Evolutionary conservation across 1,140 invertebrate genomes (phyloP), one percentile per base, ranked within the genome.

Genomic region (Tribolium madens): DNA sequence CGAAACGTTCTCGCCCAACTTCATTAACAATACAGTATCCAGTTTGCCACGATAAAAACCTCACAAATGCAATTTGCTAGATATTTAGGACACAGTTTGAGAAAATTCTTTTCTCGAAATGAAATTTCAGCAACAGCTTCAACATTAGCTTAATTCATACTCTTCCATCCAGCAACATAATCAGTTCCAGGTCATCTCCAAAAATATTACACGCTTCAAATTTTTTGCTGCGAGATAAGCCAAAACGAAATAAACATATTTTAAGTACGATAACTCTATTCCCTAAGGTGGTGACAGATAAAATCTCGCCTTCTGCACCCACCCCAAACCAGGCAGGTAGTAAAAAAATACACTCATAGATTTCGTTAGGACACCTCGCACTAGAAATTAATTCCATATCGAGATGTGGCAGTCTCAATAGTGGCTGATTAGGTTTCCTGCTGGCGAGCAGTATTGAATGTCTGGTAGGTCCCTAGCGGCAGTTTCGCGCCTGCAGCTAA

Each of bases 1-100:
- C 12, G 57, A 64, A 47, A 72, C 70, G 57, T 73, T 70, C 69
- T 21, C 48, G 46, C 69, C 69, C 42, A 72, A 73, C 48, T 73
- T 77, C 76, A 77, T 77, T 77, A 77, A 77, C 76, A 77, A 73
- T 77, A 77, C 76, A 76, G 68, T 73, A 77, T 36, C 60, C 76
- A 73, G 76, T 77, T 76, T 52, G 74, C 68, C 68, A 64, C 69
- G 76, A 77, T 77, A 77, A 72, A 73, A 77, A 73, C 52, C 69
- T 26, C 52, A 64, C 69, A 72, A 77, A 77, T 77, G 36, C 21
- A 77, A 73, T 77, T 77, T 73, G 69, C 52, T 77, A 17, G 50
- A 46, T 46, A 75, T 70, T 57, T 72, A 36, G 53, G 14, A 31
- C 52, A 42, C 60, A 50, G 42, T 72, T 50, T 12, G 46, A 3